Evolutionary conservation across 2,113 vertebrate species (phyloP), one percentile per base, ranked within the genome.

Genomic region (Ceuthmochares aereus): DNA sequence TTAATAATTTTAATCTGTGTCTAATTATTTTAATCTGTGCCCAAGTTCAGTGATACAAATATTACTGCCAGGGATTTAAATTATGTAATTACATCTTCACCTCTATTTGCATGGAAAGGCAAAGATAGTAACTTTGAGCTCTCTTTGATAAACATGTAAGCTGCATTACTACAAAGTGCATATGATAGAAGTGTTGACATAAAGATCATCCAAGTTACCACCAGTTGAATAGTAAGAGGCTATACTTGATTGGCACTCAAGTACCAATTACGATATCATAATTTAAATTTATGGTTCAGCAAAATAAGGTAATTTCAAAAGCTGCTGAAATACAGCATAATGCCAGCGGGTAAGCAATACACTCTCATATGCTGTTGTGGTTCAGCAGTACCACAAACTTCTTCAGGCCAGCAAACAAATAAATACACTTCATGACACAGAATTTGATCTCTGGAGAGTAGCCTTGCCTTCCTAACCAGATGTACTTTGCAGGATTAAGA

Each of bases 251-350:
- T 59, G 80, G 12, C 34, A 63, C 43, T 88, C 56, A 80, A 73
- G 66, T 43, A 62, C 43, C 69, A 68, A 36, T 64, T 83, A 87
- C 16, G 26, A 30, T 11, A 72, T 26, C 30, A 86, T 37, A 45
- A 74, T 7, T 90, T 84, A 85, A 84, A 89, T 75, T 34, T 36
- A 69, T 0, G 2, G 34, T 66, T 63, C 43, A 90, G 60, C 26
- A 94, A 94, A 91, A 85, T 4, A 37, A 87, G 47, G 20, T 36
- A 84, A 69, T 12, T 83, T 84, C 47, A 68, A 82, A 90, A 84
- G 45, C 43, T 69, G 34, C 66, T 81, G 37, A 34, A 58, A 81
- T 36, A 62, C 25, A 73, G 58, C 36, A 54, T 30, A 43, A 4
- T 64, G 45, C 6, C 49, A 76, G 70, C 0, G 4, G 40, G 55